phyloP scores from a whole-genome alignment of 2,113 vertebrate species.

The Cebus imitator region DNA sequence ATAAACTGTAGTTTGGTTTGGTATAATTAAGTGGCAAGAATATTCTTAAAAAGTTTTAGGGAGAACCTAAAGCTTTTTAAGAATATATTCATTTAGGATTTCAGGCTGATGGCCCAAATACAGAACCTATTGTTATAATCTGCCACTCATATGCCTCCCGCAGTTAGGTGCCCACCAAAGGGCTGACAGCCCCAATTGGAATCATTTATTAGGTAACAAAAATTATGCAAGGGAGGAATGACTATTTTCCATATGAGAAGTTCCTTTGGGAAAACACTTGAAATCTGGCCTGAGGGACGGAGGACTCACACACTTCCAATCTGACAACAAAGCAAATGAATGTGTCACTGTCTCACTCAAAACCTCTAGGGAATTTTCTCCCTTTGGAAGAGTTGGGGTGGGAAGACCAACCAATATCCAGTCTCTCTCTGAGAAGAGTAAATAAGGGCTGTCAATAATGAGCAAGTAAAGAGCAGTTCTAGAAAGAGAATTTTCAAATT shows the following conservation, averaged over 20 bases:
- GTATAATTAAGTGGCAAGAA: not conserved
- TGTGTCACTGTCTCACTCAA: not conserved
- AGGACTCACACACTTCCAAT: conserved; percentile 20
- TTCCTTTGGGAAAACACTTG: conserved; percentile 31
- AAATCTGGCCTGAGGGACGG: conserved; percentile 45
- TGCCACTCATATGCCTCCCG: conserved; percentile 6
- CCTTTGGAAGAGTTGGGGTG: not conserved
- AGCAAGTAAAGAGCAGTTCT: not conserved
- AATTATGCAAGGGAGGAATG: conserved; percentile 6
- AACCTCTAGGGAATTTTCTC: not conserved
- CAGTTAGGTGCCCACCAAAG: not conserved
- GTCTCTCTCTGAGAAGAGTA: not conserved
- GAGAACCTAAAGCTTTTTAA: not conserved
- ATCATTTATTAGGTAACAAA: conserved; percentile 28
- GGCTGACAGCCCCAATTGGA: conserved; percentile 8
- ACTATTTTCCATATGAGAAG: conserved; percentile 16
- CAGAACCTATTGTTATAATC: not conserved
- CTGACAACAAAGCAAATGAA: conserved; percentile 44
- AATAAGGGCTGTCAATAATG: not conserved
- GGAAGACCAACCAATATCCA: too few species aligned
- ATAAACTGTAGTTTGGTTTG: not conserved
- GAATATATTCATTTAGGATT: conserved; percentile 22
- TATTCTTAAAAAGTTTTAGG: not conserved
- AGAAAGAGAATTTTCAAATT: conserved; percentile 44
- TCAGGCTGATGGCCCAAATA: not conserved